Evolutionary conservation across 2,888 invertebrate species (phyloP), one percentile per base, ranked within the genome.

Genomic region (Acrobasis repandana): DNA sequence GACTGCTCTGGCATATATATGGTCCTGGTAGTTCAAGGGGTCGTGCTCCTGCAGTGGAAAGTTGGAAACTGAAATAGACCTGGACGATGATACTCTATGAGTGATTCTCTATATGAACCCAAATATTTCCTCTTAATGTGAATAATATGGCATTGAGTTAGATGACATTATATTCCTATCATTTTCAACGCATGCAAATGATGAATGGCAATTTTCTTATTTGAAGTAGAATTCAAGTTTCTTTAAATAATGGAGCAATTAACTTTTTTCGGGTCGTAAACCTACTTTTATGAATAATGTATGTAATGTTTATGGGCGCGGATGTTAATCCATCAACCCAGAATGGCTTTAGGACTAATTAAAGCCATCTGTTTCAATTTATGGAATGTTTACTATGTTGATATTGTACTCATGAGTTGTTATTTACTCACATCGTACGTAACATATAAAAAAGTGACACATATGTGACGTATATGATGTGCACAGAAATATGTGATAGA

Each of bases 271-370:
- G 15, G 6, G 33, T 34, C 34, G 46, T 52, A 47, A 36, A 61
- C 10, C 20, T 14, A 18, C 56, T 28, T 49, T 50, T 43, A 46
- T 43, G 16, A 15, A 49, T 28, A 33, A 33, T 43, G 43, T 20
- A 15, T 43, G 38, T 28, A 34, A 48, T 49, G 50, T 57, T 61
- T 52, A 61, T 58, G 47, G 62, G 49, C 48, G 59, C 54, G 48
- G 62, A 65, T 60, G 62, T 60, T 64, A 63, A 67, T 66, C 64
- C 60, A 62, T 67, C 66, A 67, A 64, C 63, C 70, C 63, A 28
- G 33, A 14, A 33, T 34, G 62, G 59, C 57, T 66, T 62, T 62
- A 61, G 62, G 57, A 60, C 61, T 61, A 64, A 64, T 64, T 65
- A 66, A 62, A 58, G 56, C 64, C 61, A 63, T 60, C 61, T 63